These are phyloP conservation scores for Phoeniculus purpureus DNA, from an alignment of 2,797 vertebrate species.

Conservation along the genomic window DNA sequence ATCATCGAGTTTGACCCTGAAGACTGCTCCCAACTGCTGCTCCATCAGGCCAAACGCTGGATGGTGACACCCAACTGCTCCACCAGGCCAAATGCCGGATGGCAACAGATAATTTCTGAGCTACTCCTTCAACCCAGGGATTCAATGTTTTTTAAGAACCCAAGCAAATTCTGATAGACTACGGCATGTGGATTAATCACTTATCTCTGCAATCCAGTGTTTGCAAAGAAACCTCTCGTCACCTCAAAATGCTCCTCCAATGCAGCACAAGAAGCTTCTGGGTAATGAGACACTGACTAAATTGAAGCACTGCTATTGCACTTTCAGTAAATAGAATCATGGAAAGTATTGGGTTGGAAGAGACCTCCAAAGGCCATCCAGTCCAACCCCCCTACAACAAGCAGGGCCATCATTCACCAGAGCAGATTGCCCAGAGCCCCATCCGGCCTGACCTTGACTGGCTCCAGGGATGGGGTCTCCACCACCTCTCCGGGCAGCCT, in stretches of 20 bases:
- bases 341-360: too few species aligned
- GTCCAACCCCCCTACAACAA: too few species aligned
- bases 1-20: neutral
- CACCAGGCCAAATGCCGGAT: neutral
- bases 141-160: neutral
- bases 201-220: neutral
- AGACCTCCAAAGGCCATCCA: too few species aligned
- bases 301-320: neutral
- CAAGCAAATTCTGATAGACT: neutral
- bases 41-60: neutral
- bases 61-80: neutral
- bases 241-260: neutral
- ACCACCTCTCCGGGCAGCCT: too few species aligned
- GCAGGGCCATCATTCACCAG: too few species aligned
- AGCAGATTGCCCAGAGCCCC: too few species aligned
- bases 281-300: neutral
- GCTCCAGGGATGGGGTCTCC: too few species aligned
- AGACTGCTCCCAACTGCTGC: neutral
- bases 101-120: neutral
- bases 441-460: too few species aligned
- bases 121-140: neutral
- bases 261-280: neutral
- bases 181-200: neutral
- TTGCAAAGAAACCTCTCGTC: neutral
- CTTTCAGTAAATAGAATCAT: neutral